phyloP scores from a whole-genome alignment of 2,888 invertebrate genomes.

The Gnatocerus cornutus region DNA sequence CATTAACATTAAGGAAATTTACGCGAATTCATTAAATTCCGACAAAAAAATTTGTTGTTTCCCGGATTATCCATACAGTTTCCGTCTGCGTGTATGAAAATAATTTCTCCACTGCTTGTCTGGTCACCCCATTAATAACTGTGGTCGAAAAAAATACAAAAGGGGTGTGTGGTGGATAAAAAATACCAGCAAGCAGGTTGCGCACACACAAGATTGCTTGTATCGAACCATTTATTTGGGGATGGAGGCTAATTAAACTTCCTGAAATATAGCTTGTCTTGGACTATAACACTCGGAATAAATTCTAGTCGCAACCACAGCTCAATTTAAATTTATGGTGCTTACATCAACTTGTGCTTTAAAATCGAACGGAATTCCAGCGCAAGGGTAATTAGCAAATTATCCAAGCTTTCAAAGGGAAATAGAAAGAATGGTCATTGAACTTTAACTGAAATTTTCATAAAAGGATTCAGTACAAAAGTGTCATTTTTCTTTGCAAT shows the following conservation, averaged over 20 bases:
- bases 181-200: neutral
- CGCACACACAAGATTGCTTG: slow-evolving; percentile 5
- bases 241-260: slow-evolving; percentile 27
- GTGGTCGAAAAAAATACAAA: neutral
- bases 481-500: no score
- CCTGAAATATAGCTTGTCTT: slow-evolving; percentile 18
- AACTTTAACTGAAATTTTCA: no score
- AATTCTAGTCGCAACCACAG: slow-evolving; percentile 16
- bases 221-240: slow-evolving; percentile 27
- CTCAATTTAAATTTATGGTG: slow-evolving; percentile 30
- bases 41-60: no score
- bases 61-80: no score
- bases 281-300: slow-evolving; percentile 20
- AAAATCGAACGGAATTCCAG: neutral
- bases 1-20: no score
- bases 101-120: no score
- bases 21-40: no score
- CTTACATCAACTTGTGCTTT: neutral
- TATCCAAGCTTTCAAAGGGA: slow-evolving; percentile 12
- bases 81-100: no score
- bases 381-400: slow-evolving; percentile 17
- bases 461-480: no score
- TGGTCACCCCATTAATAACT: no score
- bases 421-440: neutral
- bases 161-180: neutral